Base-by-base conservation (phyloP, 2,888 invertebrate species). In the Thymelicus lineola region DNA sequence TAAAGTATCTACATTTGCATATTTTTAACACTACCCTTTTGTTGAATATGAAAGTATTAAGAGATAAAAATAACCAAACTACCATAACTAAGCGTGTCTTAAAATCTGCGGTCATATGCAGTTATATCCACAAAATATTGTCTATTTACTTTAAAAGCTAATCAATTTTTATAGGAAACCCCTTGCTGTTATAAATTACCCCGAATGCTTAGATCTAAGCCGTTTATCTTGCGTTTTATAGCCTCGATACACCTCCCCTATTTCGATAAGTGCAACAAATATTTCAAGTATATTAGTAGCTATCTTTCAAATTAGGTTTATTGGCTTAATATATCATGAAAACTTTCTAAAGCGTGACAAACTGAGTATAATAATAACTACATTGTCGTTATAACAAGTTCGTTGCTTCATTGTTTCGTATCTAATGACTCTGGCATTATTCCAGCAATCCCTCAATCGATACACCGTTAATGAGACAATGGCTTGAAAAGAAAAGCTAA, bases 371-470 rank as follows among this genome's bases (percentile, higher is more conserved):
- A 50, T 50, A 3, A 7, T 17, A 50, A 7, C 9, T 17, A 50
- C 17, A 50, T 17, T 17, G 17, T 50, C 17, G 17, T 17, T 15
- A 15, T 50, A 57, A 62, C 45, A 62, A 55, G 61, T 62, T 65
- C 46, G 53, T 42, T 57, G 62, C 68, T 62, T 55, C 62, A 68
- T 68, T 60, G 53, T 60, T 60, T 66, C 58, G 50, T 60, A 14
- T 61, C 53, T 67, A 67, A 67, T 62, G 61, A 68, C 45, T 60
- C 36, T 62, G 67, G 67, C 67, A 62, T 68, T 68, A 55, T 68
- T 68, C 67, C 67, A 68, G 67, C 36, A 15, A 45, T 60, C 55
- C 14, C 35, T 68, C 66, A 38, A 50, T 60, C 45, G 55, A 66
- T 17, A 36, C 50, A 55, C 46, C 53, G 55, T 46, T 58, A 61